Evolutionary conservation across 2,113 vertebrate genomes (phyloP), one percentile per base, ranked within the genome.

Genomic region (Thamnaconus septentrionalis): DNA sequence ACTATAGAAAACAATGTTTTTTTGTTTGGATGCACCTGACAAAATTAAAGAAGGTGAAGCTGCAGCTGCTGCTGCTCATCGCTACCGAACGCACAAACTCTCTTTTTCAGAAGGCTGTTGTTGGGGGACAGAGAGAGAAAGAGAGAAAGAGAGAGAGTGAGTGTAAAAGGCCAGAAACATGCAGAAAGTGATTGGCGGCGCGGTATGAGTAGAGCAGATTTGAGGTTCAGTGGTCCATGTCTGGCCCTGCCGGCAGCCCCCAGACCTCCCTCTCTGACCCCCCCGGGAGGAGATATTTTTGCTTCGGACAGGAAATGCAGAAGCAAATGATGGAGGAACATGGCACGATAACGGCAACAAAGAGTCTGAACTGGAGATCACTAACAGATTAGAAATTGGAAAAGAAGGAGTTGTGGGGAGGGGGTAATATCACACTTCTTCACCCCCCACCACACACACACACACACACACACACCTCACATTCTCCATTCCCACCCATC

Each of bases 281-380:
- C 72, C 59, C 6, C 39, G 52, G 64, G 51, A 39, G 3, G 18
- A 31, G 18, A 31, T 31, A 31, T 52, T 66, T 78, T 73, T 80
- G 74, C 75, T 79, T 82, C 81, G 81, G 87, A 79, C 73, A 81
- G 75, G 78, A 72, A 85, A 81, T 82, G 79, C 57, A 68, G 61
- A 74, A 59, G 54, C 50, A 82, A 85, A 84, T 78, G 80, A 84
- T 85, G 70, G 76, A 71, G 64, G 74, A 54, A 77, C 71, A 85
- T 80, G 53, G 64, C 70, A 88, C 76, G 84, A 87, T 87, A 86
- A 81, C 82, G 68, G 76, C 79, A 86, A 85, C 81, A 85, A 86
- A 84, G 81, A 72, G 66, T 82, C 85, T 75, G 78, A 89, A 83
- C 52, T 62, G 68, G 68, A 85, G 85, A 89, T 89, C 87, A 86